Conservation (phyloP, 1,140 invertebrate species). For the Goniozus legneri region DNA sequence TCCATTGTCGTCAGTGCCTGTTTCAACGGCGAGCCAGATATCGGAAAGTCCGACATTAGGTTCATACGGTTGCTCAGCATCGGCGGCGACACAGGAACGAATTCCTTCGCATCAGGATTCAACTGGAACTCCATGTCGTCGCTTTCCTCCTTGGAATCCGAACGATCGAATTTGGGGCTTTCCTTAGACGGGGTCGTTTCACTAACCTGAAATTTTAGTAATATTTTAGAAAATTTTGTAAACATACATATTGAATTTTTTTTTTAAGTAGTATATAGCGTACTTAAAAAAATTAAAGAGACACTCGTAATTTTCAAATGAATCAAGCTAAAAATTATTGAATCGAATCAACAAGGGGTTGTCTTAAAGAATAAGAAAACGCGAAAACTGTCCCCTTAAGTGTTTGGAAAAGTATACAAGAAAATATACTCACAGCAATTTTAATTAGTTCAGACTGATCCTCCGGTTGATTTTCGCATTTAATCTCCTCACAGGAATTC, state of each 20-base stretch:
- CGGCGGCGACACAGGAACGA: slow-evolving; percentile 60
- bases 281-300: not conserved
- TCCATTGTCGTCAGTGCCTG: slow-evolving; percentile 52
- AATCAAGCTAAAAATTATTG: too few species aligned
- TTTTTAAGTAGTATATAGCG: not conserved
- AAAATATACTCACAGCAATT: slow-evolving; percentile 18
- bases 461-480: slow-evolving; percentile 16
- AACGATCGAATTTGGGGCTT: too few species aligned
- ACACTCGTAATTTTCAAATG: too few species aligned
- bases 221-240: not conserved
- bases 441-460: slow-evolving; percentile 17
- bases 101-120: slow-evolving; percentile 72
- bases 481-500: slow-evolving; percentile 4
- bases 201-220: not conserved
- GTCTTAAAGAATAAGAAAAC: too few species aligned
- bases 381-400: too few species aligned
- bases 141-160: slow-evolving; percentile 18
- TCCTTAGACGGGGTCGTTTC: not conserved
- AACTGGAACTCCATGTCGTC: slow-evolving; percentile 67
- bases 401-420: too few species aligned
- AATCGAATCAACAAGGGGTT: too few species aligned
- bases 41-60: slow-evolving; percentile 52
- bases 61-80: slow-evolving; percentile 38
- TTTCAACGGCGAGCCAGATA: slow-evolving; percentile 64
- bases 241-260: not conserved